Conservation (phyloP, 1,140 invertebrate species). For the Drosophila obscura region DNA sequence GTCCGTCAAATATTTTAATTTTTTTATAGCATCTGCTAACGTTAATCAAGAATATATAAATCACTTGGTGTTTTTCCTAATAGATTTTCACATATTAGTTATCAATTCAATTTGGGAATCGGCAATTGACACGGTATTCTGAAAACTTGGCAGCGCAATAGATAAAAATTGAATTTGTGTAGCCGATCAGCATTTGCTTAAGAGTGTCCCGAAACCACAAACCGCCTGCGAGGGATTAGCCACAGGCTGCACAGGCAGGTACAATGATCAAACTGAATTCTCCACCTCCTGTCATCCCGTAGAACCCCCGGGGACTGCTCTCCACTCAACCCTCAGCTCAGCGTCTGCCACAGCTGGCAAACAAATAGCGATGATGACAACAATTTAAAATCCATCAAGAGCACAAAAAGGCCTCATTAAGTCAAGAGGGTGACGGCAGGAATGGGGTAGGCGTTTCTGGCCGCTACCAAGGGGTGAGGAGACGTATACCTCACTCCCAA, state of each 20-base stretch:
- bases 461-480: neutral
- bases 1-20: too few species aligned
- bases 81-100: too few species aligned
- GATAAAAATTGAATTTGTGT: neutral
- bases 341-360: constrained; percentile 25
- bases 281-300: too few species aligned
- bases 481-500: neutral
- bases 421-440: constrained; percentile 75
- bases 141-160: too few species aligned
- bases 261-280: neutral
- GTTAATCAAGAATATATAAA: too few species aligned
- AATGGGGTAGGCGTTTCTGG: constrained; percentile 47
- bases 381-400: constrained; percentile 83
- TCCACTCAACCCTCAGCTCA: constrained; percentile 11
- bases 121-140: too few species aligned
- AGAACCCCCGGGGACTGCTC: neutral
- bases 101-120: too few species aligned
- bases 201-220: constrained; percentile 22
- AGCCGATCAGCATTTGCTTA: constrained; percentile 11
- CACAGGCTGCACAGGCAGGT: constrained; percentile 19
- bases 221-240: constrained; percentile 43
- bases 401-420: constrained; percentile 83
- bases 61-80: too few species aligned
- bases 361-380: constrained; percentile 79
- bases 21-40: too few species aligned